Percentiles rank a stretch among this genome's conserved stretches.
These are phyloP conservation scores for Trachemys scripta DNA, from an alignment of 2,113 vertebrate genomes.

Conservation along the genomic window DNA sequence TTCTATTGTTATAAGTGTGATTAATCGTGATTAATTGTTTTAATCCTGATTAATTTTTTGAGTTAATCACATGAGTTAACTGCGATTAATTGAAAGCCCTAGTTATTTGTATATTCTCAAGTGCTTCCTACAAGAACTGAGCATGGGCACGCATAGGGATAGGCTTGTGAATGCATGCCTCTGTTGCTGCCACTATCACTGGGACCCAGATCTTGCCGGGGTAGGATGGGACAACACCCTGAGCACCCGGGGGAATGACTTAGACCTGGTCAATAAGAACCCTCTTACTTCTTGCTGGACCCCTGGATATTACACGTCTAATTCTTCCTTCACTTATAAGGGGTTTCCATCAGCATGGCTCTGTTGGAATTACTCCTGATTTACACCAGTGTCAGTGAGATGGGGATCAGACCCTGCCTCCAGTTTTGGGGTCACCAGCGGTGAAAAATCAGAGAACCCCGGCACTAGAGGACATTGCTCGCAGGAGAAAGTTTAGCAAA, in stretches of 20 bases:
- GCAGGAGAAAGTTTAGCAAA: slow-evolving; percentile 13
- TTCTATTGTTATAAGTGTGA: too few species aligned
- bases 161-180: background rate
- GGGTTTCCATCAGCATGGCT: background rate
- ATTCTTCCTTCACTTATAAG: background rate
- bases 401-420: background rate
- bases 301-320: background rate
- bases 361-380: background rate
- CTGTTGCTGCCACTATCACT: background rate
- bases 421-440: background rate
- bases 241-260: background rate
- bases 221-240: background rate
- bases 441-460: background rate
- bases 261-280: background rate
- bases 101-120: background rate
- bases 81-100: too few species aligned
- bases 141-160: background rate
- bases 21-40: too few species aligned
- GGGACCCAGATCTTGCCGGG: background rate
- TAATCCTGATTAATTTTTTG: too few species aligned
- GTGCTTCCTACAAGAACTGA: background rate
- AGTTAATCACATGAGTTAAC: too few species aligned
- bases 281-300: background rate
- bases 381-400: background rate
- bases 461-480: background rate